These are phyloP conservation scores for Pachliopta kotzebuea DNA, from an alignment of 2,888 invertebrate genomes.

Conservation along the genomic window DNA sequence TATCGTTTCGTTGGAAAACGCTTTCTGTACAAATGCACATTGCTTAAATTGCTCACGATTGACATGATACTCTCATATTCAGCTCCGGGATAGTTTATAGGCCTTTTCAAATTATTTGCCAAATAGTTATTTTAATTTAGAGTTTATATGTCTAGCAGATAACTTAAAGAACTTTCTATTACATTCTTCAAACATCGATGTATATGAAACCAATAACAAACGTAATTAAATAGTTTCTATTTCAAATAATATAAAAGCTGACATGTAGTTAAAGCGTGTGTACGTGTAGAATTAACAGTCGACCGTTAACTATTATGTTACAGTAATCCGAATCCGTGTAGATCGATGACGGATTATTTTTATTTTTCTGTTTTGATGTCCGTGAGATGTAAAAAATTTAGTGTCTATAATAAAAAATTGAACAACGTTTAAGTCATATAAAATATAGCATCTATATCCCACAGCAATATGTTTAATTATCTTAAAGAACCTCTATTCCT, in stretches of 20 bases:
- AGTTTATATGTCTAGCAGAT: too few species aligned
- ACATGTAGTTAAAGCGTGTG: slow-evolving; percentile 3
- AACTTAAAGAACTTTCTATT: too few species aligned
- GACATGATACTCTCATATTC: neutral
- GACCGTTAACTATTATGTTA: slow-evolving; percentile 19
- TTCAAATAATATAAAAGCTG: slow-evolving; percentile 9
- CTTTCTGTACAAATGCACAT: neutral
- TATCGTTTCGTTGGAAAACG: neutral
- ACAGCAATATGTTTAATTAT: too few species aligned
- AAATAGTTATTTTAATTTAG: neutral
- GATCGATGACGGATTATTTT: slow-evolving; percentile 22
- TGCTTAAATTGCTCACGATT: neutral
- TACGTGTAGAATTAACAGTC: slow-evolving; percentile 9
- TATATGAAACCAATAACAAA: neutral
- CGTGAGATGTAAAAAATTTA: neutral
- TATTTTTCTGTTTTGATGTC: slow-evolving; percentile 1
- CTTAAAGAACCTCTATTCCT: too few species aligned
- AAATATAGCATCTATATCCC: too few species aligned
- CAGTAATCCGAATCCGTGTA: slow-evolving; percentile 25
- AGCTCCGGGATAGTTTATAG: too few species aligned
- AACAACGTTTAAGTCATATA: neutral
- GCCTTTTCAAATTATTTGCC: neutral
- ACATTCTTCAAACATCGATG: neutral
- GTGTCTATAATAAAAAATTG: neutral
- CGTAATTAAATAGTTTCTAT: neutral